phyloP scores from a whole-genome alignment of 2,888 invertebrate species.

The Drosophila demipolita region DNA sequence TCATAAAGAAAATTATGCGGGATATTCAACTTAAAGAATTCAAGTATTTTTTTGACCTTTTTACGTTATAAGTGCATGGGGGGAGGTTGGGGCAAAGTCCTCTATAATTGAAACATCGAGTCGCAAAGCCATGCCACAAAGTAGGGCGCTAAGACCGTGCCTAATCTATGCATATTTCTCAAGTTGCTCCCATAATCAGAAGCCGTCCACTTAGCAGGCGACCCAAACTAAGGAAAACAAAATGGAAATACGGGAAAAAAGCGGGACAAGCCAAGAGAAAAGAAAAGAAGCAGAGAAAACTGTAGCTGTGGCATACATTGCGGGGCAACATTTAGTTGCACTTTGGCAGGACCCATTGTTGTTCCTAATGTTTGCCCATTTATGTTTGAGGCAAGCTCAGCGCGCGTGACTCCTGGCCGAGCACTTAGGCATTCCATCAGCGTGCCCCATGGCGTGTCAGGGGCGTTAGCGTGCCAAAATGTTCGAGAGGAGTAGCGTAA shows the following conservation, averaged over 20 bases:
- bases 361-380: slow-evolving; percentile 54
- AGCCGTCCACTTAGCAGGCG: slow-evolving; percentile 38
- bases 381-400: slow-evolving; percentile 37
- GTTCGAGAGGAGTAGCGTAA: slow-evolving; percentile 1
- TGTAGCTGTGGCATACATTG: slow-evolving; percentile 50
- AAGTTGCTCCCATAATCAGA: slow-evolving; percentile 58
- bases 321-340: slow-evolving; percentile 72
- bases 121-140: slow-evolving; percentile 47
- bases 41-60: slow-evolving; percentile 16
- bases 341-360: slow-evolving; percentile 53
- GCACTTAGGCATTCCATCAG: slow-evolving; percentile 77
- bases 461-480: slow-evolving; percentile 66
- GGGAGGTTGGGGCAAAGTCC: slow-evolving; percentile 1
- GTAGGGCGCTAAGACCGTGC: slow-evolving; percentile 75
- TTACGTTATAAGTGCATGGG: slow-evolving; percentile 33
- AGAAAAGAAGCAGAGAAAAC: slow-evolving; percentile 23
- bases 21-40: neutral
- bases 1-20: neutral
- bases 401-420: slow-evolving; percentile 32
- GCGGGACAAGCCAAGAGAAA: neutral
- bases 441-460: slow-evolving; percentile 56
- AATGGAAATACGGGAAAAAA: neutral
- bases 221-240: slow-evolving; percentile 9
- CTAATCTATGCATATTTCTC: slow-evolving; percentile 76
- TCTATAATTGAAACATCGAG: slow-evolving; percentile 68